phyloP scores from a whole-genome alignment of 37 sponge, comb jelly and placozoan genomes.

The Chondrilla cf. caribensis region DNA sequence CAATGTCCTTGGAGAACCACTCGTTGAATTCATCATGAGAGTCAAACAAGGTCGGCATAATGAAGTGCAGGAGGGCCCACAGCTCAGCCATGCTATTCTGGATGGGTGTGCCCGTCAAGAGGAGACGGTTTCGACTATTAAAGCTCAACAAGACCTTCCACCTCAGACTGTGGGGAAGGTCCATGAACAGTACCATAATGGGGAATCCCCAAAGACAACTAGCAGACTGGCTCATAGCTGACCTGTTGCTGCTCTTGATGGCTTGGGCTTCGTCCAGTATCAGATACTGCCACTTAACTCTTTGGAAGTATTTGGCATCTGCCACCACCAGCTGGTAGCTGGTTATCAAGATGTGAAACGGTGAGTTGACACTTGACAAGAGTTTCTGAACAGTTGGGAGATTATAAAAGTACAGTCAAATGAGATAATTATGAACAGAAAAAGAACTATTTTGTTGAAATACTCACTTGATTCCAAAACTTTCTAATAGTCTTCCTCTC shows the following conservation, averaged over 20 bases:
- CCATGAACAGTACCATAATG: not conserved
- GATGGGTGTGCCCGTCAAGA: conserved; percentile 93
- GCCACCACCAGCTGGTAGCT: conserved; percentile 93
- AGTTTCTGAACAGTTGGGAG: conserved; percentile 37
- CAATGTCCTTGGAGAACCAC: conserved; percentile 96
- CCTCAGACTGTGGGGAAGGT: conserved; percentile 54
- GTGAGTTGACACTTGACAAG: conserved; percentile 71
- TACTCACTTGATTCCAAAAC: conserved; percentile 82
- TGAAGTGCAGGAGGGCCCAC: conserved; percentile 96
- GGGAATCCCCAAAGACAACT: not conserved
- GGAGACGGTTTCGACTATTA: conserved; percentile 90
- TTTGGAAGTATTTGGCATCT: conserved; percentile 87
- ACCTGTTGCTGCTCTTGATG: conserved; percentile 91
- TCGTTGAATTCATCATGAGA: conserved; percentile 95
- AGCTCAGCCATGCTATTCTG: conserved; percentile 99
- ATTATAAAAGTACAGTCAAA: not conserved
- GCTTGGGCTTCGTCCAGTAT: conserved; percentile 96
- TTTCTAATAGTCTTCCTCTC: conserved; percentile 88
- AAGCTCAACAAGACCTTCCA: conserved; percentile 90
- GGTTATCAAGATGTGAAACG: conserved; percentile 90
- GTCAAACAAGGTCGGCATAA: conserved; percentile 97
- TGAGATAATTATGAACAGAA: not conserved
- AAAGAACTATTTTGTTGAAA: not conserved
- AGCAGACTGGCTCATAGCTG: not conserved
- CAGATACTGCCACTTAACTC: conserved; percentile 97